phyloP scores from a whole-genome alignment of 2,888 invertebrate genomes.

The Chelonus formosanus region DNA sequence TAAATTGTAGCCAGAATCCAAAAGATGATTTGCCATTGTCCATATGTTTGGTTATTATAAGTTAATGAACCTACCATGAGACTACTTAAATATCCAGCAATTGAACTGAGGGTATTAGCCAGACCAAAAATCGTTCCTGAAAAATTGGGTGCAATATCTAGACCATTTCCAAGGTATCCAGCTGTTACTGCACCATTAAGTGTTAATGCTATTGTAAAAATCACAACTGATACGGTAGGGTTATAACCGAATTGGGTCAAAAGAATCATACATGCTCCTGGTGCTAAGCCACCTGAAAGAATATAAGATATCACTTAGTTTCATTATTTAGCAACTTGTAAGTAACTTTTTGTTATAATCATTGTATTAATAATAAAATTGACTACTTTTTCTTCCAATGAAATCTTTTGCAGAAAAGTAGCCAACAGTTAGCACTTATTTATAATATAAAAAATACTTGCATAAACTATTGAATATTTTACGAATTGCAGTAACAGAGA shows the following conservation, averaged over 20 bases:
- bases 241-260: constrained; percentile 78
- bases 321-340: not conserved
- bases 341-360: too few species aligned
- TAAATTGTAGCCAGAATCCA: constrained; percentile 81
- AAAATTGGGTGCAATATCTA: constrained; percentile 89
- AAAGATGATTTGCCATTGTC: constrained; percentile 84
- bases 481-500: constrained; percentile 79
- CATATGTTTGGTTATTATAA: constrained; percentile 76
- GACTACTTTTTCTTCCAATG: too few species aligned
- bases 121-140: constrained; percentile 89
- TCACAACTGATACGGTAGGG: constrained; percentile 75
- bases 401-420: too few species aligned
- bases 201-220: constrained; percentile 82
- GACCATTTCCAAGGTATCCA: constrained; percentile 84
- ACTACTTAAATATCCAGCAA: constrained; percentile 84
- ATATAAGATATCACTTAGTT: not conserved
- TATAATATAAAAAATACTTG: constrained; percentile 51
- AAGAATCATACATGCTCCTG: constrained; percentile 77
- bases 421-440: not conserved
- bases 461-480: constrained; percentile 75
- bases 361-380: too few species aligned
- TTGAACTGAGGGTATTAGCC: constrained; percentile 86
- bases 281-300: constrained; percentile 69
- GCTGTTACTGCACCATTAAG: constrained; percentile 88
- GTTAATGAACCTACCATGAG: constrained; percentile 83